phyloP scores from a whole-genome alignment of 2,888 invertebrate genomes.

The Platycheirus albimanus region DNA sequence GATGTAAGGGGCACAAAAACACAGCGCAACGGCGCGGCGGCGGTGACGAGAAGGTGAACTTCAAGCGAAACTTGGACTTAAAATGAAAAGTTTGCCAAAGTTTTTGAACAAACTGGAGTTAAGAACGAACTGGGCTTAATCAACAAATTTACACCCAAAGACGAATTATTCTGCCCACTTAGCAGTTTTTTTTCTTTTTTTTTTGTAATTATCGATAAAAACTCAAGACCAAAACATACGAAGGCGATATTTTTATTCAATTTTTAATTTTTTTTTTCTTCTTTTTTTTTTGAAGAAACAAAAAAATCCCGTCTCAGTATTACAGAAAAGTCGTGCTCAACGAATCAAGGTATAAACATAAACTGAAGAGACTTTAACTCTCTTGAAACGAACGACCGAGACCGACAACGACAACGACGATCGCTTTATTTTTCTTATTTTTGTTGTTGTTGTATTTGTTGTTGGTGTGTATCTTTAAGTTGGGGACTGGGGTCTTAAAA shows the following conservation, averaged over 20 bases:
- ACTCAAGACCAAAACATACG: constrained; percentile 30
- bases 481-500: constrained; percentile 39
- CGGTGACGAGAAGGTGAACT: constrained; percentile 13
- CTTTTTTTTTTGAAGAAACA: background rate
- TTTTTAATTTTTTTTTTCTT: constrained; percentile 9
- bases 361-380: constrained; percentile 71
- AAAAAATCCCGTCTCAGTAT: constrained; percentile 48
- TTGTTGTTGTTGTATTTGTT: constrained; percentile 28
- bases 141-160: constrained; percentile 20
- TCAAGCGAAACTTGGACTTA: constrained; percentile 41
- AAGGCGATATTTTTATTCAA: background rate
- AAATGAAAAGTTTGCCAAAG: constrained; percentile 45
- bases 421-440: constrained; percentile 43
- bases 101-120: constrained; percentile 37
- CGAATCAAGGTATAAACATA: constrained; percentile 72
- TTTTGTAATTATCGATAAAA: constrained; percentile 26
- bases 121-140: constrained; percentile 1
- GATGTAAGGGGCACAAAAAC: no score
- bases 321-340: constrained; percentile 67
- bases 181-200: constrained; percentile 10
- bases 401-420: constrained; percentile 52
- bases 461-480: constrained; percentile 15
- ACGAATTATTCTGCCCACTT: background rate
- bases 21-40: no score
- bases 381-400: constrained; percentile 57